Evolutionary conservation across 2,888 invertebrate species (phyloP).

Genomic region (Tridacna crocea): DNA sequence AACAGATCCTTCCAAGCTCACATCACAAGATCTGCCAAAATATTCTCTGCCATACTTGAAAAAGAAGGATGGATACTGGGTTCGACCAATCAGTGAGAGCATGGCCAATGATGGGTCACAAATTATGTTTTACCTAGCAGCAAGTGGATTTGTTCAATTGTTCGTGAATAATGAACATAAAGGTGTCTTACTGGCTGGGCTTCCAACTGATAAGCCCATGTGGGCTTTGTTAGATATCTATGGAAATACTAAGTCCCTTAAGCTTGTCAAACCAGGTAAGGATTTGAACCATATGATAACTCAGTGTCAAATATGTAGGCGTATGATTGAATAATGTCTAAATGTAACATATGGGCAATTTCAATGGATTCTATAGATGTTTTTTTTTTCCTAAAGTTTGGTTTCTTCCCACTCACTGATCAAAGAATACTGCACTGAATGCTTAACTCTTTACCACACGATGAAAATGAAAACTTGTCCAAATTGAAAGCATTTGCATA

Average conservation of each 20-base stretch:
- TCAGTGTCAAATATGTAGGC: background rate
- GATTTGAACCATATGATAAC: background rate
- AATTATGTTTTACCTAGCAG: constrained; percentile 80
- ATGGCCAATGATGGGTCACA: constrained; percentile 74
- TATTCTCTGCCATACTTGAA: constrained; percentile 81
- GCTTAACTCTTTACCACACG: too few species aligned
- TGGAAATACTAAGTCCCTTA: constrained; percentile 82
- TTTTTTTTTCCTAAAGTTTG: too few species aligned
- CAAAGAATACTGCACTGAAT: too few species aligned
- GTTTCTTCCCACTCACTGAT: too few species aligned
- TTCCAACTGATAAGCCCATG: constrained; percentile 77
- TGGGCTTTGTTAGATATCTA: constrained; percentile 84
- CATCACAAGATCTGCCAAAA: constrained; percentile 74
- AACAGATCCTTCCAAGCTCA: constrained; percentile 76
- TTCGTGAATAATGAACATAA: constrained; percentile 83
- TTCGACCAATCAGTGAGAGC: constrained; percentile 77
- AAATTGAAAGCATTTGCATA: too few species aligned
- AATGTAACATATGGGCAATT: too few species aligned
- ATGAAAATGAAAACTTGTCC: too few species aligned
- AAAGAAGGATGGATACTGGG: constrained; percentile 81
- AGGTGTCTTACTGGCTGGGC: constrained; percentile 79
- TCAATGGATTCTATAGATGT: too few species aligned
- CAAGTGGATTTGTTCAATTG: constrained; percentile 80
- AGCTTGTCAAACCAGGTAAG: constrained; percentile 82
- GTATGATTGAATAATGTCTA: too few species aligned